Evolutionary conservation across 2,888 invertebrate genomes (phyloP).

Genomic region (Tanypteryx hageni): DNA sequence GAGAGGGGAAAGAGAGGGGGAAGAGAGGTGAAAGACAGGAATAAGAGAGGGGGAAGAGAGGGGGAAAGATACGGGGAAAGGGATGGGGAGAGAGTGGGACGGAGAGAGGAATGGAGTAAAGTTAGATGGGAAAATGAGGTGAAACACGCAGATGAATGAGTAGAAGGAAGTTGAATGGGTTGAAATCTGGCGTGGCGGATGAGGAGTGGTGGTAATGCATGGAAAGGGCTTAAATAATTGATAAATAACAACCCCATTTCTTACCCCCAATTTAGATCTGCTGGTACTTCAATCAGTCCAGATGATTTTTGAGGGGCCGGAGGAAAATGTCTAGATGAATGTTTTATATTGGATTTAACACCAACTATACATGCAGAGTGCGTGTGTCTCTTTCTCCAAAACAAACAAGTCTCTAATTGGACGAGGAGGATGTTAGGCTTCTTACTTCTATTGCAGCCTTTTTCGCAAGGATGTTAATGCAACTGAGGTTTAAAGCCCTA

Average conservation of each 20-base stretch:
- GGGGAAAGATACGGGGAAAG: too few species aligned
- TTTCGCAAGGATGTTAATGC: too few species aligned
- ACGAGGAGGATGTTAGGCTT: too few species aligned
- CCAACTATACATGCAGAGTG: not conserved
- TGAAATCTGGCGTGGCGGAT: not conserved
- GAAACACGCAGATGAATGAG: not conserved
- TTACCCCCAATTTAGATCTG: not conserved
- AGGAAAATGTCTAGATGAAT: too few species aligned
- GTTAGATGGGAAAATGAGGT: not conserved
- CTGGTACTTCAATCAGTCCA: not conserved
- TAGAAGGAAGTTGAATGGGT: not conserved
- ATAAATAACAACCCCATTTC: conserved; percentile 45
- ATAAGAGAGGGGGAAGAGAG: too few species aligned
- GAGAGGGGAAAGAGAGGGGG: too few species aligned
- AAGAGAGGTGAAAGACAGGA: too few species aligned
- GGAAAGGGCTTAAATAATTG: conserved; percentile 37
- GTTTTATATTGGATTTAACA: not conserved
- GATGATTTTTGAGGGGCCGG: not conserved
- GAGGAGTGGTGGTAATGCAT: conserved; percentile 15
- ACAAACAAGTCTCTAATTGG: too few species aligned
- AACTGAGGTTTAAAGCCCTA: too few species aligned
- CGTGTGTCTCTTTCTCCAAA: not conserved
- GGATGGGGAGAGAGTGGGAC: not conserved
- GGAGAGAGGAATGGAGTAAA: not conserved
- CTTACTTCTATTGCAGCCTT: too few species aligned